Evolutionary conservation across 2,797 vertebrate species (phyloP).

Genomic region (Tamandua tetradactyla): DNA sequence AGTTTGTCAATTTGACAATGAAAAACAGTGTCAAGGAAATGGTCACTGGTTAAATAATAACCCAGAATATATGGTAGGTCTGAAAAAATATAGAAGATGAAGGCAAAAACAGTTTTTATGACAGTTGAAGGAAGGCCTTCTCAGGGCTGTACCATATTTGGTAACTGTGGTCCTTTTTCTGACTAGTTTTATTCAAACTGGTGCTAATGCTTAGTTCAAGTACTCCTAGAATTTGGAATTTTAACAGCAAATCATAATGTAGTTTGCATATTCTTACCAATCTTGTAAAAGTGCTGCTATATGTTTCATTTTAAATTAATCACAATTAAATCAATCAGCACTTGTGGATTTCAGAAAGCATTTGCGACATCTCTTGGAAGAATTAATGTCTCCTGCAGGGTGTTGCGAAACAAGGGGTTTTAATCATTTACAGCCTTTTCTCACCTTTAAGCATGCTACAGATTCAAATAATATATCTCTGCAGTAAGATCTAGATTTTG

Average conservation of each 20-base stretch:
- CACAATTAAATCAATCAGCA: conserved; percentile 43
- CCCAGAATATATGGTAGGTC: neutral
- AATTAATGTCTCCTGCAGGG: conserved; percentile 52
- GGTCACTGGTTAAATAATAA: neutral
- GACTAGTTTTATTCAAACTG: neutral
- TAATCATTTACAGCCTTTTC: conserved; percentile 69
- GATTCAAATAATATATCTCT: conserved; percentile 68
- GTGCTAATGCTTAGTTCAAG: neutral
- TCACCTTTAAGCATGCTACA: conserved; percentile 67
- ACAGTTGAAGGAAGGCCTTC: neutral
- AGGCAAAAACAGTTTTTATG: too few species aligned
- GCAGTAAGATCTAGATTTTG: conserved; percentile 77
- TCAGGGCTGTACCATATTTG: neutral
- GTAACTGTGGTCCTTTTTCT: neutral
- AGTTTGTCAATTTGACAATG: neutral
- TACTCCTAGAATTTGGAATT: neutral
- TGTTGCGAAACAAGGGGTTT: conserved; percentile 62
- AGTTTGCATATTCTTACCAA: conserved; percentile 28
- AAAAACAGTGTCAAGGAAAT: neutral
- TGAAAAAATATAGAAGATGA: neutral
- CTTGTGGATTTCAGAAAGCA: conserved; percentile 27
- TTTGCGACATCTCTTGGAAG: conserved; percentile 42
- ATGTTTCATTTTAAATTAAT: conserved; percentile 61
- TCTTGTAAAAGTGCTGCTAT: conserved; percentile 37
- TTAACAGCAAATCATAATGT: conserved; percentile 40